Base-by-base conservation (phyloP, 92 coral and sea anemone species). In the Actinernus sp. region DNA sequence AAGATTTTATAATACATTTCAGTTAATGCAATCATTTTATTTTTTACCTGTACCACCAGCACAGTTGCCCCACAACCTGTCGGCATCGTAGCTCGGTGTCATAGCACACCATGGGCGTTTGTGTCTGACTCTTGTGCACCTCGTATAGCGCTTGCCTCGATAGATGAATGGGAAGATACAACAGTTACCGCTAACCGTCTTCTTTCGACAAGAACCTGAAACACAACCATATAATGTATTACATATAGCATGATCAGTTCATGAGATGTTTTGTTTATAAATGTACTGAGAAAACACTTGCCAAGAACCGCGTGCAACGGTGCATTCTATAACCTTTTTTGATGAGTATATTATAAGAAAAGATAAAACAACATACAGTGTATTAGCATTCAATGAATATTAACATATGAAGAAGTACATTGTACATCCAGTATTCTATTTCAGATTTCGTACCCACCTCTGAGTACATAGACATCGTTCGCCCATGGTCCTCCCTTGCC, bases 131-230 rank as follows among this genome's bases (percentile, higher is more conserved):
- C 46, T 58, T 12, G 92, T 86, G 33, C 92, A 86, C 1, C 76
- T 68, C 28, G 79, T 61, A 34, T 86, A 86, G 48, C 55, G 58
- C 20, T 66, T 77, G 19, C 92, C 80, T 64, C 68, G 79, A 76
- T 68, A 86, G 70, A 80, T 74, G 84, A 86, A 86, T 40, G 92
- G 92, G 49, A 86, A 72, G 21, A 71, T 72, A 39, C 92, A 86
- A 61, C 86, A 73, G 13, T 78, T 63, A 3, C 78, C 37, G 25
- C 71, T 31, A 23, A 55, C 51, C n/a, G 85, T 60, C 21, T 61
- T 36, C 49, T 60, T 32, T 36, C 47, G 47, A 26, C 69, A 49
- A 29, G 60, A 49, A 31, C 85, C 85, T 78, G 26, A 19, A 58
- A 58, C 0, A 24, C n/a, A n/a, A n/a, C n/a, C n/a, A n/a, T n/a